Evolutionary conservation across 2,113 vertebrate species (phyloP).

Genomic region (Bufo gargarizans): DNA sequence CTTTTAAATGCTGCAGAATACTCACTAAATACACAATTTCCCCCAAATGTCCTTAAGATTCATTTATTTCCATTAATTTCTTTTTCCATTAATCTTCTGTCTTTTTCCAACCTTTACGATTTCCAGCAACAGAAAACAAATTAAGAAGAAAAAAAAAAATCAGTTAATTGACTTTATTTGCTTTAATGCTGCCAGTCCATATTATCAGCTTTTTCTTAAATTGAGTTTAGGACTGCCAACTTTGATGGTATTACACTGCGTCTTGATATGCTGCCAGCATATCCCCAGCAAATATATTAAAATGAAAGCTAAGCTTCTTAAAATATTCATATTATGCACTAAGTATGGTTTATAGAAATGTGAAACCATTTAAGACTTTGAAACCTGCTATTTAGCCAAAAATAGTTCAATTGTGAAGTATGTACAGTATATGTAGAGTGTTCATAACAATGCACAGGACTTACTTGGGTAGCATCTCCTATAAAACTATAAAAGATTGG

Average conservation of each 20-base stretch:
- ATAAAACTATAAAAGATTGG: neutral
- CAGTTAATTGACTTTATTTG: slow-evolving; percentile 86
- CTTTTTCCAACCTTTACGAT: slow-evolving; percentile 72
- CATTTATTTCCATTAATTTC: slow-evolving; percentile 70
- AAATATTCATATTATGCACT: slow-evolving; percentile 89
- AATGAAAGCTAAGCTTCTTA: slow-evolving; percentile 90
- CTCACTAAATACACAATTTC: slow-evolving; percentile 28
- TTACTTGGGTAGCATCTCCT: neutral
- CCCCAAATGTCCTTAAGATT: slow-evolving; percentile 51
- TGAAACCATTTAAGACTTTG: slow-evolving; percentile 79
- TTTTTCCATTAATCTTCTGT: slow-evolving; percentile 66
- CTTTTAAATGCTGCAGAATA: slow-evolving; percentile 3
- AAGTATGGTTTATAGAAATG: slow-evolving; percentile 84
- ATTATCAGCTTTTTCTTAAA: slow-evolving; percentile 82
- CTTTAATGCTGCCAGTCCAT: slow-evolving; percentile 78
- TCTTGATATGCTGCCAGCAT: slow-evolving; percentile 81
- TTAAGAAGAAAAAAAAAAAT: slow-evolving; percentile 74
- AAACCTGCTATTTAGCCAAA: slow-evolving; percentile 77
- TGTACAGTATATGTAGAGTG: slow-evolving; percentile 62
- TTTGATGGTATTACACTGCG: slow-evolving; percentile 81
- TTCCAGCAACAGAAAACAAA: slow-evolving; percentile 76
- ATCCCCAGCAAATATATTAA: slow-evolving; percentile 88
- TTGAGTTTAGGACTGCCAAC: slow-evolving; percentile 79
- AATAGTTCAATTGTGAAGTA: slow-evolving; percentile 71
- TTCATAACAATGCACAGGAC: neutral